These are phyloP conservation scores for Temnopleurus reevesii DNA, from an alignment of 53 echinoderm and acorn worm genomes.

Conservation along the genomic window DNA sequence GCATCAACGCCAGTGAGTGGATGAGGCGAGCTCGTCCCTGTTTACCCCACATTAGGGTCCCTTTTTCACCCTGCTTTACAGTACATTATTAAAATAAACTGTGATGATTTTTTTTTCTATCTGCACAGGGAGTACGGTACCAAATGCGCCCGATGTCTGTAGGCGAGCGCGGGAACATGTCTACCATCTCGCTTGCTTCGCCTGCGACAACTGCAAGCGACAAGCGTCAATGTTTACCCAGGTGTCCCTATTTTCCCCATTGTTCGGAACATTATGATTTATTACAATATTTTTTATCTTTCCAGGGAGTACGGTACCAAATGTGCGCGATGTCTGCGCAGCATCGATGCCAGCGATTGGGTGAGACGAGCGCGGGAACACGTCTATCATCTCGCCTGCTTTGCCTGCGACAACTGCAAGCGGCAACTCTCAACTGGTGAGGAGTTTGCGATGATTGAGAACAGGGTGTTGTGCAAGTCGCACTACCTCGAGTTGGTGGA, in stretches of 20 bases:
- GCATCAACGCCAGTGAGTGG: slow-evolving; percentile 87
- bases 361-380: slow-evolving; percentile 80
- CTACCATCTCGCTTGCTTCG: slow-evolving; percentile 95
- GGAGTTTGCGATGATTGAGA: slow-evolving; percentile 86
- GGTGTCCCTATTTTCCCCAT: too few relatives aligned
- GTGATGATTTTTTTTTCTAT: too few relatives aligned
- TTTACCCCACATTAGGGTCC: too few relatives aligned
- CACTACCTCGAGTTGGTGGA: slow-evolving; percentile 81
- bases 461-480: slow-evolving; percentile 79
- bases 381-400: slow-evolving; percentile 95
- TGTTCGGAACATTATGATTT: too few relatives aligned
- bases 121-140: slow-evolving; percentile 72
- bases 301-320: slow-evolving; percentile 78
- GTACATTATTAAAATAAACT: too few relatives aligned
- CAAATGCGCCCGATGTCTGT: slow-evolving; percentile 77
- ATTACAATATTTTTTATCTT: not conserved
- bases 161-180: slow-evolving; percentile 80
- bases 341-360: slow-evolving; percentile 87
- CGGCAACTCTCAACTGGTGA: slow-evolving; percentile 96
- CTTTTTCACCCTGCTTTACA: too few relatives aligned
- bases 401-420: slow-evolving; percentile 93
- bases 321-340: slow-evolving; percentile 77
- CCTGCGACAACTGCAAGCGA: slow-evolving; percentile 94
- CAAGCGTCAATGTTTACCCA: slow-evolving; percentile 96
- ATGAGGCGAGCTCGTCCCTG: slow-evolving; percentile 85